Base-by-base conservation (phyloP, 2,113 vertebrate genomes). In the Gadus macrocephalus region DNA sequence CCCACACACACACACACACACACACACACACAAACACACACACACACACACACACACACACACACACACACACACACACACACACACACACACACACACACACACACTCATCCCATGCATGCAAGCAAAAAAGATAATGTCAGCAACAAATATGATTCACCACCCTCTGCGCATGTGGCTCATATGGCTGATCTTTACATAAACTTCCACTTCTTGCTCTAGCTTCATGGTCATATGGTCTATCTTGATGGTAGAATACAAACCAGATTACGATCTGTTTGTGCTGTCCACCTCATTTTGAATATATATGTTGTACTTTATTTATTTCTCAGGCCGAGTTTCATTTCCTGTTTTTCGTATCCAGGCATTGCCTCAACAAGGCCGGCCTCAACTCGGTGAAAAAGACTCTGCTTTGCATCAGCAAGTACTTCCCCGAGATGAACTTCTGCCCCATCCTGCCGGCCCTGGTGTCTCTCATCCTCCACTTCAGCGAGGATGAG, bases 401-500 rank as follows among this genome's bases (percentile, higher is more conserved):
- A 79, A 95, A 91, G 81, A 91, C 95, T 73, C 92, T 95, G 20
- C 83, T 94, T 53, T 94, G 93, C 11, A 72, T 95, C 0, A 87
- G 84, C 15, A 78, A 82, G 62, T 84, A 89, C 42, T 94, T 94
- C 71, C 92, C 92, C 0, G 91, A 95, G 64, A 93, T 96, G 74
- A 94, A 91, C 25, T 94, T 92, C 83, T 92, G 94, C 76, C 94
- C 94, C 0, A 80, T 92, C 25, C 89, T 96, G 12, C 93, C 94
- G 0, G 91, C 92, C 0, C 73, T 95, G 80, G 92, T 92, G 4
- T 90, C 93, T 8, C 91, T 96, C 74, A 73, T 95, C 69, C 89
- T 96, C 71, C 94, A 95, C 85, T 96, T 94, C 84, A 94, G 93
- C 2, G 83, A 91, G 66, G 93, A 94, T 0, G 94, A 96, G 65